Evolutionary conservation across 2,888 invertebrate genomes (phyloP).

Genomic region (Agrenia bidenticulata): DNA sequence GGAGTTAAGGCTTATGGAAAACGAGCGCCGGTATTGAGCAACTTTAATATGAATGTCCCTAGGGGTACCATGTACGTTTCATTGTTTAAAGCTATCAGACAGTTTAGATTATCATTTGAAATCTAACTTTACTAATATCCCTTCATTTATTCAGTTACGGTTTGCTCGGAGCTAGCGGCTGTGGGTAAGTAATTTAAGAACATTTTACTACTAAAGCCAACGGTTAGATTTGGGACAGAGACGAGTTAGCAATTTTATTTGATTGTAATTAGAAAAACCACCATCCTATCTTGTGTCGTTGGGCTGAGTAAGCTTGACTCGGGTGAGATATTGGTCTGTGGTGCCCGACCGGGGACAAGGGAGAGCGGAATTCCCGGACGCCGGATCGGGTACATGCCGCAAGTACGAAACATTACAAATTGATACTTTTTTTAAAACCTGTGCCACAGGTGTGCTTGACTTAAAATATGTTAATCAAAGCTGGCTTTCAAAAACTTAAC

Average conservation of each 20-base stretch:
- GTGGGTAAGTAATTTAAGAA: conserved; percentile 67
- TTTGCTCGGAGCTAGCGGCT: conserved; percentile 88
- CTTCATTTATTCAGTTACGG: conserved; percentile 71
- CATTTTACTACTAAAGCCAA: no score
- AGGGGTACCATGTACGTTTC: conserved; percentile 87
- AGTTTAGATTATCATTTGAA: not conserved
- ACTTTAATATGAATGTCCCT: conserved; percentile 88
- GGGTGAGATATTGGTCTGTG: conserved; percentile 56
- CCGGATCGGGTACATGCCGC: conserved; percentile 59
- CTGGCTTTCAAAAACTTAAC: no score
- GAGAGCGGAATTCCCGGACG: conserved; percentile 57
- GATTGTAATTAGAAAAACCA: conserved; percentile 24
- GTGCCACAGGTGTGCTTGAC: not conserved
- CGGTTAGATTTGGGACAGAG: not conserved
- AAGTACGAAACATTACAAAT: conserved; percentile 7
- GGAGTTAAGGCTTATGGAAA: conserved; percentile 87
- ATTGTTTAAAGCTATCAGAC: not conserved
- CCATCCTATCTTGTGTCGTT: conserved; percentile 55
- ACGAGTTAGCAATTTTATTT: not conserved
- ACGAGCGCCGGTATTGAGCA: conserved; percentile 79
- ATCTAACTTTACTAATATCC: conserved; percentile 2
- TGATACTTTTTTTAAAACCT: not conserved
- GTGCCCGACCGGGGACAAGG: conserved; percentile 55
- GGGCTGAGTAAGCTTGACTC: conserved; percentile 55
- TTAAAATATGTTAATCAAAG: no score